These are phyloP conservation scores for Nannobrachium achirus DNA, from an alignment of 2,113 vertebrate genomes.

Conservation along the genomic window DNA sequence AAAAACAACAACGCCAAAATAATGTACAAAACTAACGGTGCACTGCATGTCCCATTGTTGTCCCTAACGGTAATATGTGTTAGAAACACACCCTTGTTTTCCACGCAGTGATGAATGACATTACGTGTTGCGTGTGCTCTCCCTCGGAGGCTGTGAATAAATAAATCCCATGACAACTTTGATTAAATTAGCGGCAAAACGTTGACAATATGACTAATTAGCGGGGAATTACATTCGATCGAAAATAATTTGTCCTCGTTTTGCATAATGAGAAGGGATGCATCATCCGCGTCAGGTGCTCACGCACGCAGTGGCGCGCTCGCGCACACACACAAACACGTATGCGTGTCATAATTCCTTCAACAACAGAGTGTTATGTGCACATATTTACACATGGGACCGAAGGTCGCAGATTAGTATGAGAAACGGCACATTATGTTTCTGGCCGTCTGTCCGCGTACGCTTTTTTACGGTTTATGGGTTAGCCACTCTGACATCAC, in stretches of 20 bases:
- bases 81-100: constrained; percentile 16
- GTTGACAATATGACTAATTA: constrained; percentile 23
- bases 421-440: too few species aligned
- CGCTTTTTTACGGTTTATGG: too few species aligned
- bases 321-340: constrained; percentile 4
- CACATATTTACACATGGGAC: too few species aligned
- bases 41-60: constrained; percentile 8
- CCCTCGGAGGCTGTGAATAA: too few species aligned
- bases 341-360: too few species aligned
- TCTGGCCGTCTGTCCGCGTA: too few species aligned
- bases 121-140: constrained; percentile 14
- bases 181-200: constrained; percentile 19
- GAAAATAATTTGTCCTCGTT: constrained; percentile 3
- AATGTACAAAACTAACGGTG: too few species aligned
- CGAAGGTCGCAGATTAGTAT: too few species aligned
- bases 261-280: neutral
- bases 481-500: too few species aligned
- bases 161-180: constrained; percentile 7
- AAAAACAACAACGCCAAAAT: too few species aligned
- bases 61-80: constrained; percentile 12
- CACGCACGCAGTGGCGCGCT: neutral
- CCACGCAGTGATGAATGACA: constrained; percentile 2
- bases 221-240: constrained; percentile 6
- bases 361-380: too few species aligned
- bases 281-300: too few species aligned